Evolutionary conservation across 2,888 invertebrate genomes (phyloP), one percentile per base, ranked within the genome.

Genomic region (Podabrus alpinus): DNA sequence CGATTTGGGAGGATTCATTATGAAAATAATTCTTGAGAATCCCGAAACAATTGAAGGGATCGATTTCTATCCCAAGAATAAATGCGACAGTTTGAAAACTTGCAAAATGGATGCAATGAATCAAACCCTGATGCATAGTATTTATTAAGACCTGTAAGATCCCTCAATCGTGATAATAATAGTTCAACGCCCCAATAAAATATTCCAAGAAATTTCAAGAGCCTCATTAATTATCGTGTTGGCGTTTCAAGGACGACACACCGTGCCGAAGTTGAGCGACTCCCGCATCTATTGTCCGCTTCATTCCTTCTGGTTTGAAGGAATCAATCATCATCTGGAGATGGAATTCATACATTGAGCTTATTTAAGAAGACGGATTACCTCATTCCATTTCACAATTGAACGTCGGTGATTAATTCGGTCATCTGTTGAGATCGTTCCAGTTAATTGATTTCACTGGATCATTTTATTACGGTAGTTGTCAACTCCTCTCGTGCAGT

Each of bases 171-270:
- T 16, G n/a, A 19, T 72, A 19, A 15, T 64, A 71, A 87, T 82
- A 81, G 84, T 83, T 83, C 83, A 76, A 76, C 21, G 76, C 71
- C 68, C 73, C 73, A 71, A 76, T 69, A 71, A 76, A 64, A 76
- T 74, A 73, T 77, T 72, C 72, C 73, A 72, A 15, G 71, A 72
- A 76, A 73, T 71, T 73, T 69, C 61, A 76, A 73, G 69, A 77
- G 81, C 72, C 81, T 78, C 81, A 80, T 85, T 86, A 86, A 87
- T 88, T 89, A 89, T 88, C 88, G 87, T 83, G 81, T 74, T 83
- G 84, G 81, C 84, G 79, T 80, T 82, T 86, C 89, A 88, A 88
- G 88, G 88, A 88, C 87, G 85, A 82, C 80, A 81, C 76, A 77
- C 80, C 76, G 85, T 85, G 86, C 84, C 80, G 81, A 83, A 82